phyloP scores from a whole-genome alignment of 2,113 vertebrate genomes.

The Ia io region DNA sequence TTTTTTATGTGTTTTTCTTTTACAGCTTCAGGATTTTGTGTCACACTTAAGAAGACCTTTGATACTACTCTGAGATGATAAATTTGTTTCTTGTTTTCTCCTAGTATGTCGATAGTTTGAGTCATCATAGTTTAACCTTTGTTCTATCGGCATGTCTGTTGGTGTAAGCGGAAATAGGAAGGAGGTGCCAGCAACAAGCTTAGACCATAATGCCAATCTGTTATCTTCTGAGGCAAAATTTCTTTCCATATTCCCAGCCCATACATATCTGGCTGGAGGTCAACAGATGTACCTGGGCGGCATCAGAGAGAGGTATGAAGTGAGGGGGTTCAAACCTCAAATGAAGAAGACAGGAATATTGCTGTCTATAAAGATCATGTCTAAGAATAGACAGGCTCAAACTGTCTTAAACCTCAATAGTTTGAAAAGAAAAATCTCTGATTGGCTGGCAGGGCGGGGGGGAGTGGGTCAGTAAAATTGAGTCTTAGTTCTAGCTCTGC shows the following conservation, averaged over 20 bases:
- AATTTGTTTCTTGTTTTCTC: constrained; percentile 43
- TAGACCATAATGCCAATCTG: neutral
- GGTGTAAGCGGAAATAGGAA: neutral
- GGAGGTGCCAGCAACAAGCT: neutral
- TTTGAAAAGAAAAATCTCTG: neutral
- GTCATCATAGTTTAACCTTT: constrained; percentile 53
- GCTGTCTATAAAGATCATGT: neutral
- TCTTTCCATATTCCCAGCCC: neutral
- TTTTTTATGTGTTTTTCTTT: constrained; percentile 9
- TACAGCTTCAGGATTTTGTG: neutral
- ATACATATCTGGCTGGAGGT: neutral
- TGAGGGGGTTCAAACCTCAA: neutral
- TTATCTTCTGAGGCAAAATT: neutral
- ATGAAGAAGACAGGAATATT: neutral
- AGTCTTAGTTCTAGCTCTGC: neutral
- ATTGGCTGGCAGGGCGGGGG: neutral
- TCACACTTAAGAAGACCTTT: constrained; percentile 46
- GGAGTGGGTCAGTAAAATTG: neutral
- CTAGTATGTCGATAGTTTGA: neutral
- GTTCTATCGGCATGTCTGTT: neutral
- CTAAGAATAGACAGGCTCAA: neutral
- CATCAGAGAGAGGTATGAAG: neutral
- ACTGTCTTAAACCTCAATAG: neutral
- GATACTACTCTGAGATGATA: constrained; percentile 28
- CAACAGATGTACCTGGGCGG: neutral